phyloP scores from a whole-genome alignment of 2,113 vertebrate species.

The Sclerurus mexicanus region DNA sequence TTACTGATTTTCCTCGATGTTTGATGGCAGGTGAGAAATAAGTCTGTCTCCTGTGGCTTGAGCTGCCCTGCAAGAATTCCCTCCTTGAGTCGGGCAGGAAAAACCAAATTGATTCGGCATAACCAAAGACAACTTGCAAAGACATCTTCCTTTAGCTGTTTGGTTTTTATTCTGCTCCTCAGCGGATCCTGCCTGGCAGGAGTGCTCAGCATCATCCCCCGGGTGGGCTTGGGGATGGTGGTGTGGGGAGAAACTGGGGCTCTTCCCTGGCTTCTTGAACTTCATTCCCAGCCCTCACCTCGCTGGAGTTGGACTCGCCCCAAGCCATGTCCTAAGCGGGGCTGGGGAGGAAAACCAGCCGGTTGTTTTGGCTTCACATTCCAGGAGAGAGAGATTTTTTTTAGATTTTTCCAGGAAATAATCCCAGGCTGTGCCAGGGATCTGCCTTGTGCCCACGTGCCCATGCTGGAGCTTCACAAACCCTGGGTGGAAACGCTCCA shows the following conservation, averaged over 20 bases:
- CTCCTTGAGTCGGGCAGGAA: neutral
- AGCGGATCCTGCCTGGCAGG: neutral
- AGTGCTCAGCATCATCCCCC: neutral
- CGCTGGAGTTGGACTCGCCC: neutral
- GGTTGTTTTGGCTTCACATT: neutral
- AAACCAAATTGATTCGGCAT: neutral
- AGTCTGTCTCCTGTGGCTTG: neutral
- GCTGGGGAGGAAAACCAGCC: neutral
- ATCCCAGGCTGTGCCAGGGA: fast-evolving
- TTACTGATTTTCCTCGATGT: neutral
- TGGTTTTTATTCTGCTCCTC: neutral
- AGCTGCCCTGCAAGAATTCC: neutral
- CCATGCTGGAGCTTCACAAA: neutral
- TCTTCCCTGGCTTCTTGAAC: neutral
- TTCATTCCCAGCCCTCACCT: neutral
- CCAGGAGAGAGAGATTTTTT: neutral
- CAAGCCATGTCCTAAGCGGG: neutral
- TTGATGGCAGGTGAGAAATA: neutral
- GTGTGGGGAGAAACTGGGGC: neutral
- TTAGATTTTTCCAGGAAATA: neutral
- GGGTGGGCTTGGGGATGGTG: neutral
- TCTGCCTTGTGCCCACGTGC: neutral
- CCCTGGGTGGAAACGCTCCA: neutral
- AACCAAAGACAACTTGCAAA: neutral
- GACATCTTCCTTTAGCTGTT: neutral